These are phyloP conservation scores for Fopius arisanus DNA, from an alignment of 1,140 invertebrate genomes.

Conservation along the genomic window DNA sequence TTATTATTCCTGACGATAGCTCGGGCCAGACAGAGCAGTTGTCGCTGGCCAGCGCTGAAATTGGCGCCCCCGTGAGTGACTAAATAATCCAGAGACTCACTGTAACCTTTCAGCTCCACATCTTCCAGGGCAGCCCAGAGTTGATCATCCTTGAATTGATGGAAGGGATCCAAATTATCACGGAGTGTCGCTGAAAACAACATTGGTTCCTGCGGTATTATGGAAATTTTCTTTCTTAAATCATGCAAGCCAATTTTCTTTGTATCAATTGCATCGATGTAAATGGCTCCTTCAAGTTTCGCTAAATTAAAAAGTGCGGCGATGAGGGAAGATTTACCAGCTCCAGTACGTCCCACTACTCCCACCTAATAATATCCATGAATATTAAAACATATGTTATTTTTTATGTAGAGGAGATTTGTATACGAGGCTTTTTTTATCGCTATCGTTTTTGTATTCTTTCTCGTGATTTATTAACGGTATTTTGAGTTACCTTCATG, in stretches of 20 bases:
- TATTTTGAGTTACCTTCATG: conserved; percentile 74
- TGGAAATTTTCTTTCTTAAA: conserved; percentile 74
- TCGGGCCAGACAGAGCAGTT: conserved; percentile 78
- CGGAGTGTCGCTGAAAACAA: conserved; percentile 74
- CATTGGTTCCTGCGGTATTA: conserved; percentile 80
- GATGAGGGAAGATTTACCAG: conserved; percentile 83
- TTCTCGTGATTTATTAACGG: too few species aligned
- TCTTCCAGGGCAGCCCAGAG: conserved; percentile 75
- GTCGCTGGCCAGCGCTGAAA: conserved; percentile 77
- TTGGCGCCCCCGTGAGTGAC: conserved; percentile 50
- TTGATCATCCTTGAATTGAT: conserved; percentile 68
- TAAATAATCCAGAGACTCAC: conserved; percentile 35
- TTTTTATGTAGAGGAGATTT: neutral
- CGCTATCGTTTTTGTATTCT: too few species aligned
- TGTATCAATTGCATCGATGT: conserved; percentile 71
- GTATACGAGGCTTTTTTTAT: too few species aligned
- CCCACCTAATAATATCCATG: conserved; percentile 67
- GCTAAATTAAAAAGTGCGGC: conserved; percentile 71
- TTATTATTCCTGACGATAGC: conserved; percentile 74
- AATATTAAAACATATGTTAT: neutral
- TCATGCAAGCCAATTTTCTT: conserved; percentile 71
- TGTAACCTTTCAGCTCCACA: conserved; percentile 54
- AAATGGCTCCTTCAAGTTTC: conserved; percentile 67
- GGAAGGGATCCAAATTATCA: conserved; percentile 78
- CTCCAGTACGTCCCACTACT: conserved; percentile 82